Evolutionary conservation across 2,888 invertebrate species (phyloP).

Genomic region (Byasa hedistus): DNA sequence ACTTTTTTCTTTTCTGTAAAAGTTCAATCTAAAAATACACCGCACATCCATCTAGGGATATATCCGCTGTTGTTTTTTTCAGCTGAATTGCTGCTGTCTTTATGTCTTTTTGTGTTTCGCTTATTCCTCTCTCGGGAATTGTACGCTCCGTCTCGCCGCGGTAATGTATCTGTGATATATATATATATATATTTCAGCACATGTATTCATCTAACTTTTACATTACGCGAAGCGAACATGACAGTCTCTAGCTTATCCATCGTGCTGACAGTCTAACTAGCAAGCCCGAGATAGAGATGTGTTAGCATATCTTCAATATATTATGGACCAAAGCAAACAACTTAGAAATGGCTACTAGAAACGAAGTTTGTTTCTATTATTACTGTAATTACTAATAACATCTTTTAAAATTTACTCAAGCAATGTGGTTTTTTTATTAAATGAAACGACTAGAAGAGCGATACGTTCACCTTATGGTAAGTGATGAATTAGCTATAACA

Average conservation of each 20-base stretch:
- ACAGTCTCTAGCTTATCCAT: background rate
- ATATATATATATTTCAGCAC: background rate
- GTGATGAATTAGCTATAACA: no score
- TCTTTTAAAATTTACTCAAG: no score
- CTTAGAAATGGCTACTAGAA: no score
- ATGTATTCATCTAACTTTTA: background rate
- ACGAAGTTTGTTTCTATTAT: no score
- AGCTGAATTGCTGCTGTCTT: slow-evolving; percentile 8
- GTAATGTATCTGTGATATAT: background rate
- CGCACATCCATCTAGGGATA: background rate
- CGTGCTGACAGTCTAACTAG: background rate
- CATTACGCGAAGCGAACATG: background rate
- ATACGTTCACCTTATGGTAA: no score
- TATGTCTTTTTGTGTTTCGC: slow-evolving; percentile 13
- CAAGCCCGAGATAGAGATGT: no score
- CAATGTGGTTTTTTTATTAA: no score
- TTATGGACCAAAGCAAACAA: no score
- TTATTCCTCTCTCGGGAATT: slow-evolving; percentile 7
- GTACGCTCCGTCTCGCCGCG: slow-evolving; percentile 11
- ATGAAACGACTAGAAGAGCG: no score
- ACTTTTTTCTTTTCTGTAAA: background rate
- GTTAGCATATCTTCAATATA: no score
- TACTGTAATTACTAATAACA: no score
- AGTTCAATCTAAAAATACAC: background rate
- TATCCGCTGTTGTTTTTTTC: background rate